Conservation (phyloP, 2,888 invertebrate species). For the Epistrophella euchroma region DNA sequence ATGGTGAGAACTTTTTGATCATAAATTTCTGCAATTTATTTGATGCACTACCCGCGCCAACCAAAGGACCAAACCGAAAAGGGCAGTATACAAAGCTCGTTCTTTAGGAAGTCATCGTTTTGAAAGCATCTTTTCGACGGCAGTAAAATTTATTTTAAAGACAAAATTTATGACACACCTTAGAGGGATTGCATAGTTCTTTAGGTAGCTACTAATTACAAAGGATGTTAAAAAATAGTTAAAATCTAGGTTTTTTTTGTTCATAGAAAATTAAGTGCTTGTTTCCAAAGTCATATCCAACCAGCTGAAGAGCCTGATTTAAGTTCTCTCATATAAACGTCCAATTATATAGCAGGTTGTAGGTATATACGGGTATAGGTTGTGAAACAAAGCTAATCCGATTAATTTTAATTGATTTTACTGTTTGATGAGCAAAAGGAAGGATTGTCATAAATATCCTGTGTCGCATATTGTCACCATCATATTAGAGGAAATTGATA, state of each 20-base stretch:
- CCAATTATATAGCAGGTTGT: too few relatives aligned
- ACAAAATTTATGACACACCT: constrained; percentile 60
- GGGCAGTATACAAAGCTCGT: constrained; percentile 25
- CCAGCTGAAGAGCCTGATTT: neutral
- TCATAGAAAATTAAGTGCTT: neutral
- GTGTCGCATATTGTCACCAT: constrained; percentile 59
- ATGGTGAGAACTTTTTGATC: constrained; percentile 57
- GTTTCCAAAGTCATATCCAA: neutral
- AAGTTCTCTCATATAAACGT: constrained; percentile 32
- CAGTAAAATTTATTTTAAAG: constrained; percentile 61
- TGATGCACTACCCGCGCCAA: constrained; percentile 63
- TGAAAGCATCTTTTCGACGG: constrained; percentile 67
- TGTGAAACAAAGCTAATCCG: constrained; percentile 68
- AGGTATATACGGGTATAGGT: constrained; percentile 14
- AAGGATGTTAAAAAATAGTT: constrained; percentile 29
- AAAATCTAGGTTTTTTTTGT: constrained; percentile 34
- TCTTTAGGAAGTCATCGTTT: constrained; percentile 43
- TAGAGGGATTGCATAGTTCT: constrained; percentile 10
- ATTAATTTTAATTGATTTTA: constrained; percentile 74
- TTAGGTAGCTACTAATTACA: constrained; percentile 46
- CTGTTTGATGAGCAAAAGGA: constrained; percentile 49
- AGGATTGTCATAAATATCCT: constrained; percentile 48
- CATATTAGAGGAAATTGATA: constrained; percentile 64
- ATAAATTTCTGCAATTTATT: constrained; percentile 74
- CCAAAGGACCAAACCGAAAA: constrained; percentile 16